Evolutionary conservation across 2,797 vertebrate genomes (phyloP), one percentile per base, ranked within the genome.

Genomic region (Staurois parvus): DNA sequence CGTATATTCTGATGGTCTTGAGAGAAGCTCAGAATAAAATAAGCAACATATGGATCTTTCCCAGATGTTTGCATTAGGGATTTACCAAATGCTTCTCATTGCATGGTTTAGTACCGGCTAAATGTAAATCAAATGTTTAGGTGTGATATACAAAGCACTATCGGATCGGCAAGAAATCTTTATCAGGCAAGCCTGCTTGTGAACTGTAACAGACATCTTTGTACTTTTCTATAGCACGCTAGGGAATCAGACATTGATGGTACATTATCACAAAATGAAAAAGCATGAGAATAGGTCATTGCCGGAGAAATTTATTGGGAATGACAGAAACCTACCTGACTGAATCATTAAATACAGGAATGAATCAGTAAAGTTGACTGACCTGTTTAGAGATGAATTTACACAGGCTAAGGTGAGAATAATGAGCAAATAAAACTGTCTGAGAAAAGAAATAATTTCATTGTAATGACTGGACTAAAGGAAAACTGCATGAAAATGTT

Each of bases 1-100:
- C 12, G 3, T 66, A 69, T 69, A 64, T 69, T 42, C 59, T 30
- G 24, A 75, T 48, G 76, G 78, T 79, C 81, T 79, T 86, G 52
- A 1, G 56, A 83, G 85, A 69, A 83, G 76, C 40, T 66, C 73
- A 28, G 48, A 87, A 79, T 79, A 28, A 86, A 86, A 86, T 83
- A 79, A 87, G 76, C 79, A 87, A 87, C 85, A 87, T 26, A 79
- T 84, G 81, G 78, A 83, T 79, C 40, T 69, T 42, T 64, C 78
- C 76, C 85, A 87, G 76, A 87, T 87, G 85, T 87, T 87, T 87
- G 75, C 85, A 19, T 83, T 79, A n/a, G 85, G 85, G 85, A 87
- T 87, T 83, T 84, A 62, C n/a, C 34, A 64, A 75, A 84, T 62
- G 68, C 62, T 73, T 87, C 72, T 83, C 76, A 56, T 76, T 87